These are phyloP conservation scores for Lutjanus campechanus DNA, from an alignment of 2,797 vertebrate species.

Conservation along the genomic window DNA sequence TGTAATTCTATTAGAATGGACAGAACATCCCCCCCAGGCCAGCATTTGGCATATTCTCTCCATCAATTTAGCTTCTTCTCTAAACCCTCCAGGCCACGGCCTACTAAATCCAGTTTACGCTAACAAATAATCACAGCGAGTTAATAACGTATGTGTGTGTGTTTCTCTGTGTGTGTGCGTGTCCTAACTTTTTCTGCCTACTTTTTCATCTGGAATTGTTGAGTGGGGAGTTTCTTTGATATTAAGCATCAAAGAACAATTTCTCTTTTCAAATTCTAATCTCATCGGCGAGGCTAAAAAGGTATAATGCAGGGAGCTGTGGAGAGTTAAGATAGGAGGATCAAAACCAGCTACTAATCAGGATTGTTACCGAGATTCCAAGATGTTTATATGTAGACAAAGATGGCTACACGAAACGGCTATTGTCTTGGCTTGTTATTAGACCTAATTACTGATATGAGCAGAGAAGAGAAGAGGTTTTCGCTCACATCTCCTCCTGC, in stretches of 20 bases:
- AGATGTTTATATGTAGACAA: slow-evolving; percentile 74
- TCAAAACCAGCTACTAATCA: slow-evolving; percentile 68
- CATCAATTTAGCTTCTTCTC: slow-evolving; percentile 74
- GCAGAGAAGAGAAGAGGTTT: slow-evolving; percentile 29
- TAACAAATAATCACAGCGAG: slow-evolving; percentile 75
- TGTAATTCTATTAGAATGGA: slow-evolving; percentile 86
- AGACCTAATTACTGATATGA: slow-evolving; percentile 72
- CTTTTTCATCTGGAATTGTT: slow-evolving; percentile 42
- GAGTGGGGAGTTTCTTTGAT: slow-evolving; percentile 56
- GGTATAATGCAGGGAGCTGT: slow-evolving; percentile 49
- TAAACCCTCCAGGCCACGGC: slow-evolving; percentile 68
- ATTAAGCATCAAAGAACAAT: slow-evolving; percentile 66
- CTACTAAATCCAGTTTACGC: slow-evolving; percentile 72
- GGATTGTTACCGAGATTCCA: slow-evolving; percentile 67
- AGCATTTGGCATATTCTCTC: slow-evolving; percentile 77
- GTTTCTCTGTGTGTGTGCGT: slow-evolving; percentile 11
- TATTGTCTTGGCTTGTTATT: slow-evolving; percentile 70
- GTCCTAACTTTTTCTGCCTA: slow-evolving; percentile 43
- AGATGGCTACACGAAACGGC: slow-evolving; percentile 63
- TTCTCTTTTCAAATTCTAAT: slow-evolving; percentile 75
- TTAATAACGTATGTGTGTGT: slow-evolving; percentile 61
- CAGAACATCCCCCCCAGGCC: slow-evolving; percentile 71
- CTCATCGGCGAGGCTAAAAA: slow-evolving; percentile 60
- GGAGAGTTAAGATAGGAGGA: slow-evolving; percentile 62
- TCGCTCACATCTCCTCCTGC: slow-evolving; percentile 59